These are phyloP conservation scores for Pseudotriccus pelzelni DNA, from an alignment of 2,797 vertebrate genomes.

Conservation along the genomic window DNA sequence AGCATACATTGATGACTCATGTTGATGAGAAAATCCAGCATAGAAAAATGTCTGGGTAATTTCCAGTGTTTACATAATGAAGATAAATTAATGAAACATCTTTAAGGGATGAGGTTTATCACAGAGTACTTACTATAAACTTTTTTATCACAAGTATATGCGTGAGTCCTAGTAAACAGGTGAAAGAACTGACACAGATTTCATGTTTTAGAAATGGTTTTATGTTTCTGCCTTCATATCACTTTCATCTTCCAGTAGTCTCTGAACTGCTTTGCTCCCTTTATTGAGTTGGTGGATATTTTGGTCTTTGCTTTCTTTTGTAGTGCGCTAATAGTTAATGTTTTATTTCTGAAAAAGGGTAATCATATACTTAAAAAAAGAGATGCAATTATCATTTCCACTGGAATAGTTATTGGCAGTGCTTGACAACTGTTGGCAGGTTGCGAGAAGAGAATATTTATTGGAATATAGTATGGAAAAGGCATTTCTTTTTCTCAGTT, in stretches of 20 bases:
- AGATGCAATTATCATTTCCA: background rate
- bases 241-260: background rate
- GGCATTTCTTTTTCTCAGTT: background rate
- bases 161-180: background rate
- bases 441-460: background rate
- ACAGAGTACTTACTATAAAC: background rate
- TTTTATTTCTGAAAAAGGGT: background rate
- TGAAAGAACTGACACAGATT: background rate
- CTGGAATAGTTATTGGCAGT: background rate
- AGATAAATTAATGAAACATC: background rate
- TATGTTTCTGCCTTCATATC: background rate
- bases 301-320: background rate
- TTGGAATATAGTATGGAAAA: background rate
- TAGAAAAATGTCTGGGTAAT: background rate
- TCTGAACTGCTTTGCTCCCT: background rate
- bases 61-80: background rate
- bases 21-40: background rate
- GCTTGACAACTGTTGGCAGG: background rate
- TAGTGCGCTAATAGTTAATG: background rate
- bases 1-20: background rate
- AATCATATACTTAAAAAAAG: background rate
- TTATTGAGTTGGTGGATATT: background rate
- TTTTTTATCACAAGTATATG: background rate
- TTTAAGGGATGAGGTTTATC: background rate
- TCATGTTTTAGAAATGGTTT: background rate